These are phyloP conservation scores for Coreoperca whiteheadi DNA, from an alignment of 2,113 vertebrate species.

Conservation along the genomic window DNA sequence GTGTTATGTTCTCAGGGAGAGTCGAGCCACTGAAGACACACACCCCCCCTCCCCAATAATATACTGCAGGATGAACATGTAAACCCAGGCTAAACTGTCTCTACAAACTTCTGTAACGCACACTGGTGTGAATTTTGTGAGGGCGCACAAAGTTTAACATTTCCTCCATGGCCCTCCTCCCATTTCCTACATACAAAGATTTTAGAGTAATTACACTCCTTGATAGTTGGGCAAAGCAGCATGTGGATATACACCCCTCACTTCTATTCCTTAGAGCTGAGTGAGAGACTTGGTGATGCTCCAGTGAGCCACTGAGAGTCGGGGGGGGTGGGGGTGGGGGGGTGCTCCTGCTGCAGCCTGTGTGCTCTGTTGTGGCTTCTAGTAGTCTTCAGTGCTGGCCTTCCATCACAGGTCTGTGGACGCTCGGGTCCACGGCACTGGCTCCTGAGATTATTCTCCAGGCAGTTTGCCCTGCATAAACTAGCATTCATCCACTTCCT, in stretches of 20 bases:
- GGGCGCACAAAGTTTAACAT: constrained; percentile 35
- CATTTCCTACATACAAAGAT: constrained; percentile 62
- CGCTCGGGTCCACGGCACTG: not conserved
- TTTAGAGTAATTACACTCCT: constrained; percentile 59
- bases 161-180: constrained; percentile 61
- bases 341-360: constrained; percentile 37
- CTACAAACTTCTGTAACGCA: constrained; percentile 8
- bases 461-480: constrained; percentile 70
- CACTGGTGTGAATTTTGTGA: constrained; percentile 31
- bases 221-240: constrained; percentile 37
- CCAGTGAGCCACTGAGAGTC: constrained; percentile 42
- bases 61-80: constrained; percentile 21
- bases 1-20: constrained; percentile 64
- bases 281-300: constrained; percentile 44
- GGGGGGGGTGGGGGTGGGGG: constrained; percentile 15
- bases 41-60: constrained; percentile 10
- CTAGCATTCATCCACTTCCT: constrained; percentile 55
- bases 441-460: constrained; percentile 59
- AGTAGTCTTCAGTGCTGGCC: constrained; percentile 60
- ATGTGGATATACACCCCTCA: constrained; percentile 40
- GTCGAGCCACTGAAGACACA: constrained; percentile 37
- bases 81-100: constrained; percentile 20
- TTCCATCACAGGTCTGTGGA: constrained; percentile 65
- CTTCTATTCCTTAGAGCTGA: constrained; percentile 39
- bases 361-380: constrained; percentile 48